Percentiles rank a stretch among this genome's conserved stretches.
phyloP scores from a whole-genome alignment of 2,797 vertebrate genomes.

The Onychomys leucogaster region DNA sequence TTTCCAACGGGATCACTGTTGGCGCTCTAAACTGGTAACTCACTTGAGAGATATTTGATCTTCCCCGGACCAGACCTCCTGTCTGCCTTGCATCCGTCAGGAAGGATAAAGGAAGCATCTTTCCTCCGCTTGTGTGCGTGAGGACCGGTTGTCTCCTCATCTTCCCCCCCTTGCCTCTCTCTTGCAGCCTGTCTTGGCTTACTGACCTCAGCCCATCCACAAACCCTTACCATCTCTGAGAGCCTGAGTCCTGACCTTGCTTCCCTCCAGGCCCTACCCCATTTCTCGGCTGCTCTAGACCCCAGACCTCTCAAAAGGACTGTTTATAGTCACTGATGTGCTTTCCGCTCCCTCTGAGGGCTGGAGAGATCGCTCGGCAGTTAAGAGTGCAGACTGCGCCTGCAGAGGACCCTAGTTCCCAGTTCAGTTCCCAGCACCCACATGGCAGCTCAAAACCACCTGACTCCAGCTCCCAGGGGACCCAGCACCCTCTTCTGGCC shows the following conservation, averaged over 20 bases:
- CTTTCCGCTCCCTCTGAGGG: background rate
- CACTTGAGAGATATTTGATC: background rate
- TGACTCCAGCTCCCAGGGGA: background rate
- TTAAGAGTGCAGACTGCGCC: background rate
- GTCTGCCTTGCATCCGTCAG: accelerated
- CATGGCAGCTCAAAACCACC: background rate
- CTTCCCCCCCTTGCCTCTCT: too few relatives aligned
- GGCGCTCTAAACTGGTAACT: background rate
- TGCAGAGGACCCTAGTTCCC: background rate
- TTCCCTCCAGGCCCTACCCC: background rate
- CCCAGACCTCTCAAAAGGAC: background rate
- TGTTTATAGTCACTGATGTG: background rate
- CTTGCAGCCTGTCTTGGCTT: background rate
- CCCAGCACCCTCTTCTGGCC: background rate
- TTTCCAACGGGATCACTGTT: background rate
- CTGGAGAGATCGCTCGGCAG: background rate
- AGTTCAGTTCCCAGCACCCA: background rate
- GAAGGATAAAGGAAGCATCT: background rate
- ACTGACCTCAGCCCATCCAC: background rate
- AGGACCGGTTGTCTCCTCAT: background rate
- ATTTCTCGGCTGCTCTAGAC: background rate
- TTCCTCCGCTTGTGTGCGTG: background rate
- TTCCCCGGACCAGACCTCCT: background rate
- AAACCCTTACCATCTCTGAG: background rate
- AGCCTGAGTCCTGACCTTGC: background rate